phyloP scores from a whole-genome alignment of 2,888 invertebrate genomes.

The Neoscelio sp. region DNA sequence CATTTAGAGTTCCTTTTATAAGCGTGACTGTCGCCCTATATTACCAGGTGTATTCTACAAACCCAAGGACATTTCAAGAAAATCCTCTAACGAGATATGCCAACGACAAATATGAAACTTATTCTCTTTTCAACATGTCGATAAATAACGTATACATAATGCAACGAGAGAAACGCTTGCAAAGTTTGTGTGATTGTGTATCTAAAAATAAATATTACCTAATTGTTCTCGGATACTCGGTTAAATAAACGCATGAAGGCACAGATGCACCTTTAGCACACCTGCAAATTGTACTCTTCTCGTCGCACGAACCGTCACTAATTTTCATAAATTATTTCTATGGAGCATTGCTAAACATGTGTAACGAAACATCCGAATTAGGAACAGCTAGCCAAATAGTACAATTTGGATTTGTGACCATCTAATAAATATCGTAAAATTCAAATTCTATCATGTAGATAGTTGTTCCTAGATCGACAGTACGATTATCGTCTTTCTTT shows the following conservation, averaged over 20 bases:
- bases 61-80: conserved; percentile 45
- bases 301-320: neutral
- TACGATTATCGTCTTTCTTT: no score
- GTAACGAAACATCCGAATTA: no score
- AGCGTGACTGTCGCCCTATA: conserved; percentile 32
- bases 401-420: no score
- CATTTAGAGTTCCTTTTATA: conserved; percentile 27
- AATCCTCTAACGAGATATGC: conserved; percentile 52
- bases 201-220: conserved; percentile 49
- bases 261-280: neutral
- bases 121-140: conserved; percentile 40
- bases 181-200: neutral
- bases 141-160: conserved; percentile 43
- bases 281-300: neutral
- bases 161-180: conserved; percentile 9
- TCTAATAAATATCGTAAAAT: no score
- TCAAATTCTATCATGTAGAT: no score
- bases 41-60: conserved; percentile 37
- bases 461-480: no score
- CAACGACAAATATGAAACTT: conserved; percentile 38
- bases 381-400: no score
- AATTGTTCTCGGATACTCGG: conserved; percentile 13
- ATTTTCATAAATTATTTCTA: no score
- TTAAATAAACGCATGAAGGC: conserved; percentile 11
- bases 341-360: no score